A percentile compares a stretch with the other conserved stretches of the same genome.
Conservation (phyloP, 2,797 vertebrate species). For the Rhinophrynus dorsalis region DNA sequence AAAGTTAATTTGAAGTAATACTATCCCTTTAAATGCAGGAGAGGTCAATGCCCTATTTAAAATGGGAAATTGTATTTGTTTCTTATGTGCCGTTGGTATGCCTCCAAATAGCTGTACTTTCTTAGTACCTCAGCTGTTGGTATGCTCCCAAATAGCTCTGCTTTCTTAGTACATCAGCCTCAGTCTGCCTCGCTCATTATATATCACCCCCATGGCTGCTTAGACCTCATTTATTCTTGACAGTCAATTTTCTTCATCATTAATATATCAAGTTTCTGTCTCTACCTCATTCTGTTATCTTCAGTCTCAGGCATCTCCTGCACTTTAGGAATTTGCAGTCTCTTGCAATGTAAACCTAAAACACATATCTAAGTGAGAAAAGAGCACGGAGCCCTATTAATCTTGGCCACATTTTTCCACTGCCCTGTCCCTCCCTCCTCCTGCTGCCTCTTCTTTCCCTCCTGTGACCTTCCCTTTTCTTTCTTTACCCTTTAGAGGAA, state of each 20-base stretch:
- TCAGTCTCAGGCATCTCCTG: not conserved
- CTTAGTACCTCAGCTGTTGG: too few relatives aligned
- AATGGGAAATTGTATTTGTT: too few relatives aligned
- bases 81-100: too few relatives aligned
- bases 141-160: too few relatives aligned
- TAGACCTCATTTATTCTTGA: too few relatives aligned
- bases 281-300: not conserved
- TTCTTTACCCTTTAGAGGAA: constrained; percentile 16
- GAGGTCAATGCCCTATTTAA: too few relatives aligned
- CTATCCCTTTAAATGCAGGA: too few relatives aligned
- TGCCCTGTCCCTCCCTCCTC: not conserved
- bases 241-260: not conserved
- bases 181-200: too few relatives aligned
- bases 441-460: not conserved
- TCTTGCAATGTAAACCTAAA: not conserved
- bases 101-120: too few relatives aligned
- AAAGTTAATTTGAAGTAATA: too few relatives aligned
- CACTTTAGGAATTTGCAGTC: not conserved
- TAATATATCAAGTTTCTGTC: not conserved
- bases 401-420: not conserved
- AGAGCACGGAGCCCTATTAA: not conserved
- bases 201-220: too few relatives aligned
- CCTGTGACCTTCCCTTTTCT: constrained; percentile 3
- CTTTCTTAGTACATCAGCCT: too few relatives aligned
- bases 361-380: not conserved